These are phyloP conservation scores for Squalus acanthias DNA, from an alignment of 2,797 vertebrate genomes.

Conservation along the genomic window DNA sequence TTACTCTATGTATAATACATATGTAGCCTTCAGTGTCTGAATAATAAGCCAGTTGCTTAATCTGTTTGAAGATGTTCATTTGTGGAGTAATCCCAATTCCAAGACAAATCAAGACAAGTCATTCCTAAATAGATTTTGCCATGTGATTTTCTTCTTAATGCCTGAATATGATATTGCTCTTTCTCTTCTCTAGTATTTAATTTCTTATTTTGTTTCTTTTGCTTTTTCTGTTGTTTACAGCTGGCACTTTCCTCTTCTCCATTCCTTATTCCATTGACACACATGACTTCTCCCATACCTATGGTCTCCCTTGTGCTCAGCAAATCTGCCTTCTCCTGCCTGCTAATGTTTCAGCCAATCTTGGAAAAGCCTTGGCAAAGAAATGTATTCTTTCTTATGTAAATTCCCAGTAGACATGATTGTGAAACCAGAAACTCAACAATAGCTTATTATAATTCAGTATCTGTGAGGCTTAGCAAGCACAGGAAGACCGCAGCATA, in stretches of 20 bases:
- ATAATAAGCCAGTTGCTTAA: not conserved
- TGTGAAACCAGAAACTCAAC: slow-evolving; percentile 18
- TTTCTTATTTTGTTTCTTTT: not conserved
- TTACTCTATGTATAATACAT: not conserved
- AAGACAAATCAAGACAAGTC: not conserved
- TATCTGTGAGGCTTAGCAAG: not conserved
- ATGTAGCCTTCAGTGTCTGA: not conserved
- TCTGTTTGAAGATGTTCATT: not conserved
- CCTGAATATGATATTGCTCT: not conserved
- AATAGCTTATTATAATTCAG: not conserved
- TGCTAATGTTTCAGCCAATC: not conserved
- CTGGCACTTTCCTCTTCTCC: not conserved
- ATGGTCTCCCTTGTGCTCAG: not conserved
- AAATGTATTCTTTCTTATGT: not conserved
- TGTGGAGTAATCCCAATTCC: not conserved
- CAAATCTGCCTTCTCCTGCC: not conserved
- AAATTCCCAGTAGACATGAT: not conserved
- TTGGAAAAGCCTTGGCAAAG: not conserved
- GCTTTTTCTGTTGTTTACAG: not conserved
- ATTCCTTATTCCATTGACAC: not conserved
- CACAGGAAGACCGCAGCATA: not conserved
- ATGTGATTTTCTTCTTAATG: not conserved
- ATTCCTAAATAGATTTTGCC: not conserved
- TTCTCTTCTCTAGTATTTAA: not conserved
- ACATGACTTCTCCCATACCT: not conserved